A percentile compares a stretch with the other conserved stretches of the same genome.
Conservation (phyloP, 2,888 invertebrate genomes). For the Ctenicera cuprea region DNA sequence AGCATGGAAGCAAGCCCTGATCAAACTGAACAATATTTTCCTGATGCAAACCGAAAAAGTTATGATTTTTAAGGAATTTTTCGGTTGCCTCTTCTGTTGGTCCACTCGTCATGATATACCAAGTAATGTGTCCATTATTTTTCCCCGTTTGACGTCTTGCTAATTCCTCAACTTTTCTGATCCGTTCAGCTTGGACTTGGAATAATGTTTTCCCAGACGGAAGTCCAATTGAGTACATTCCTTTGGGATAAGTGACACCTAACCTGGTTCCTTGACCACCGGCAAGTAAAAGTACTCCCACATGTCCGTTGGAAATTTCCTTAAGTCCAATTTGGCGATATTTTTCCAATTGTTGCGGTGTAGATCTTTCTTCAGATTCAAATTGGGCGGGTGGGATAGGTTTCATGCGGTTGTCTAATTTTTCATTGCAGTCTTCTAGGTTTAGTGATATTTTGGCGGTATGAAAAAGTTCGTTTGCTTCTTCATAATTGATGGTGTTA, state of each 20-base stretch:
- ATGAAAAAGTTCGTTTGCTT: constrained; percentile 63
- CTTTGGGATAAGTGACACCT: constrained; percentile 96
- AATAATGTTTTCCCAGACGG: constrained; percentile 94
- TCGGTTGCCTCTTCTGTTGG: constrained; percentile 91
- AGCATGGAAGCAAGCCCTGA: constrained; percentile 95
- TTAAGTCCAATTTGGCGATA: constrained; percentile 82
- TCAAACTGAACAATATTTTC: constrained; percentile 92
- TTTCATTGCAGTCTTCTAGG: constrained; percentile 77
- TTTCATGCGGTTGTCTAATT: constrained; percentile 87
- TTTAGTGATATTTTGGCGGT: constrained; percentile 69
- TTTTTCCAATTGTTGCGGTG: constrained; percentile 77
- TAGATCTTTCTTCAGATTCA: constrained; percentile 83
- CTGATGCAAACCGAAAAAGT: constrained; percentile 89
- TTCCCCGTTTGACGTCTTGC: constrained; percentile 82
- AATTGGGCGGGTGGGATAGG: constrained; percentile 89
- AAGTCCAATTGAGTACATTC: constrained; percentile 95
- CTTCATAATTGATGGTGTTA: constrained; percentile 63
- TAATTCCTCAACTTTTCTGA: constrained; percentile 84
- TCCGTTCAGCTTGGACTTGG: constrained; percentile 97
- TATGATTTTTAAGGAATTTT: constrained; percentile 85
- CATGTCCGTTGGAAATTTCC: constrained; percentile 78
- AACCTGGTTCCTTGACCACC: constrained; percentile 99
- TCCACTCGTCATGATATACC: constrained; percentile 99
- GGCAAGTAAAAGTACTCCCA: constrained; percentile 94
- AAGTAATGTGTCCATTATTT: constrained; percentile 77